Conservation (phyloP, 1,140 invertebrate species). For the Thaumatotibia leucotreta region DNA sequence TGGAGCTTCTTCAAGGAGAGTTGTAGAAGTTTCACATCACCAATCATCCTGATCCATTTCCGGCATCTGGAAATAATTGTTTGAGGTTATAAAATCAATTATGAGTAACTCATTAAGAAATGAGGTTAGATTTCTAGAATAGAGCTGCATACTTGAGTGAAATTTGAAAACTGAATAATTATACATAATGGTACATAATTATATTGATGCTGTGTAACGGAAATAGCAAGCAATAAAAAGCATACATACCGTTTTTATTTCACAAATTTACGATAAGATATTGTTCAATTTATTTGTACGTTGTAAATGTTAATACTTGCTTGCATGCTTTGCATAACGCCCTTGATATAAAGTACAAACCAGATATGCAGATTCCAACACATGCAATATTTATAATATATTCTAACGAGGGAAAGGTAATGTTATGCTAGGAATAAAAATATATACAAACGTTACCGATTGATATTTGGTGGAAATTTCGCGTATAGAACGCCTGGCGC, state of each 20-base stretch:
- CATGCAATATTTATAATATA: neutral
- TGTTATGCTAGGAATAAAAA: neutral
- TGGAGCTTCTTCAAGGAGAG: neutral
- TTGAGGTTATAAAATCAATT: neutral
- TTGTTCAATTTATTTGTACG: too few relatives aligned
- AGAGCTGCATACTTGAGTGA: too few relatives aligned
- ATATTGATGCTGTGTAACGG: too few relatives aligned
- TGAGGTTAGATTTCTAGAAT: neutral
- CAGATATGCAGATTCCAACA: neutral
- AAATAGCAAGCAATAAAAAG: too few relatives aligned
- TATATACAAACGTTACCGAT: neutral
- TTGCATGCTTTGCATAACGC: too few relatives aligned
- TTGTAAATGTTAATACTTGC: too few relatives aligned
- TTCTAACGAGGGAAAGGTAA: neutral
- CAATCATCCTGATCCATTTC: neutral
- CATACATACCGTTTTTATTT: too few relatives aligned
- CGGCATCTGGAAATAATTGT: neutral
- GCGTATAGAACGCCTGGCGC: neutral
- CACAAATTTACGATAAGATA: too few relatives aligned
- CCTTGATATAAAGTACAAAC: neutral
- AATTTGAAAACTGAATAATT: too few relatives aligned
- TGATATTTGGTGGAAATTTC: neutral
- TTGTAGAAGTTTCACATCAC: neutral
- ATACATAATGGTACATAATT: too few relatives aligned
- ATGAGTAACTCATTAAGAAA: neutral